Conservation (phyloP, 2,888 invertebrate species). For the Lymantria monacha region DNA sequence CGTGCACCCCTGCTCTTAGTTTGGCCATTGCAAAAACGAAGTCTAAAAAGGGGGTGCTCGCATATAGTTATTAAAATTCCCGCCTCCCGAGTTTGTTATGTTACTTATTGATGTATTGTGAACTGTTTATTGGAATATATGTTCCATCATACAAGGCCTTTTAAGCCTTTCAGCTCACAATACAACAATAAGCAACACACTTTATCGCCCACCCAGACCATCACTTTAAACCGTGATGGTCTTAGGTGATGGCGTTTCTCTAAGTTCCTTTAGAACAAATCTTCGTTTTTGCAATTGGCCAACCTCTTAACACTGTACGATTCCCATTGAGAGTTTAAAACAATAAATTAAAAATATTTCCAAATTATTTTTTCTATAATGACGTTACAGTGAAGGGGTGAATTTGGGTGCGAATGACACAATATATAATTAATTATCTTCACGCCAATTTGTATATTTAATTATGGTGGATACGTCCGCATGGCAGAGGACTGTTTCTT, state of each 20-base stretch:
- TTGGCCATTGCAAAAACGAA: constrained; percentile 88
- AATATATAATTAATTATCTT: constrained; percentile 22
- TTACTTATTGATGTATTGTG: constrained; percentile 24
- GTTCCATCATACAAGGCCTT: constrained; percentile 5
- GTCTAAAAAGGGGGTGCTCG: constrained; percentile 86
- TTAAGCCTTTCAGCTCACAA: constrained; percentile 9
- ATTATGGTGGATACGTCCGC: constrained; percentile 22
- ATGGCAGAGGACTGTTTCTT: constrained; percentile 32
- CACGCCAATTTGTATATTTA: constrained; percentile 34
- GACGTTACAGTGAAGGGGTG: constrained; percentile 79
- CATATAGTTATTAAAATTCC: constrained; percentile 77
- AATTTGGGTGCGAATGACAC: constrained; percentile 64
- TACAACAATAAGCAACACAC: constrained; percentile 33
- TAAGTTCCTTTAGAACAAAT: constrained; percentile 78
- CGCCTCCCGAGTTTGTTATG: constrained; percentile 75
- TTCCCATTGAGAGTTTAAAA: constrained; percentile 53
- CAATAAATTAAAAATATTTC: constrained; percentile 37
- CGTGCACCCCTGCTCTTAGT: constrained; percentile 93
- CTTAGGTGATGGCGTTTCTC: constrained; percentile 58
- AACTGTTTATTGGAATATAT: constrained; percentile 6
- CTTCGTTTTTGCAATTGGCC: constrained; percentile 84
- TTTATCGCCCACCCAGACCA: constrained; percentile 48
- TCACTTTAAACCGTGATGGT: constrained; percentile 38
- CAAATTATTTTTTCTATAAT: constrained; percentile 44
- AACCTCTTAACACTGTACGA: constrained; percentile 80